Conservation (phyloP, 2,797 vertebrate genomes). For the Chelmon rostratus region DNA sequence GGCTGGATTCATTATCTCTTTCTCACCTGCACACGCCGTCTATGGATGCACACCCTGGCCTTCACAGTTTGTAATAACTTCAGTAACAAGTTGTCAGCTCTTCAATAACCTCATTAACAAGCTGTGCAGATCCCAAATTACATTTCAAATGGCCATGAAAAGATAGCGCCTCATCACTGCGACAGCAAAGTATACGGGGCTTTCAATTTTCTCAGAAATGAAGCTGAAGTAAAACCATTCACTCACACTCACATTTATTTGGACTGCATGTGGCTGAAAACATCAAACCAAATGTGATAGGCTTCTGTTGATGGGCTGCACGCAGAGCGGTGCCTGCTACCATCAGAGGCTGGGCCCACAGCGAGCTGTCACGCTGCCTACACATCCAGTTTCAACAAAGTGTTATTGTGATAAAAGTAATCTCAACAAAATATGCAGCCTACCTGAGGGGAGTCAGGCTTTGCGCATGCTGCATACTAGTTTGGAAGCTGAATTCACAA, state of each 20-base stretch:
- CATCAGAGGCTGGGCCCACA: constrained; percentile 47
- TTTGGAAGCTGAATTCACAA: constrained; percentile 33
- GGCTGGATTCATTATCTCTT: not conserved
- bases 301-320: constrained; percentile 44
- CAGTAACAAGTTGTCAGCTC: constrained; percentile 31
- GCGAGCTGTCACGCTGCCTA: constrained; percentile 40
- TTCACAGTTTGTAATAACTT: constrained; percentile 13
- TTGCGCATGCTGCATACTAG: not conserved
- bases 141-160: constrained; percentile 36
- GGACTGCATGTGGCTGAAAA: constrained; percentile 37
- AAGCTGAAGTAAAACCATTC: constrained; percentile 33
- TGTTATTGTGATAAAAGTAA: constrained; percentile 56
- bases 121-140: not conserved
- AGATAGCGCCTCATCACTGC: constrained; percentile 14
- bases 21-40: too few species aligned
- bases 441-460: constrained; percentile 42
- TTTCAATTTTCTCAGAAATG: constrained; percentile 30
- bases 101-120: constrained; percentile 19
- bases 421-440: constrained; percentile 50
- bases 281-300: constrained; percentile 39
- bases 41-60: not conserved
- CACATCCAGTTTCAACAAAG: constrained; percentile 58
- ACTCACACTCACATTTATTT: constrained; percentile 30
- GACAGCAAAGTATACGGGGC: constrained; percentile 11
- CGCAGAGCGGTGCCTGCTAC: constrained; percentile 32